Conservation (phyloP, 2,888 invertebrate genomes). For the Ichneumoninae sp. region DNA sequence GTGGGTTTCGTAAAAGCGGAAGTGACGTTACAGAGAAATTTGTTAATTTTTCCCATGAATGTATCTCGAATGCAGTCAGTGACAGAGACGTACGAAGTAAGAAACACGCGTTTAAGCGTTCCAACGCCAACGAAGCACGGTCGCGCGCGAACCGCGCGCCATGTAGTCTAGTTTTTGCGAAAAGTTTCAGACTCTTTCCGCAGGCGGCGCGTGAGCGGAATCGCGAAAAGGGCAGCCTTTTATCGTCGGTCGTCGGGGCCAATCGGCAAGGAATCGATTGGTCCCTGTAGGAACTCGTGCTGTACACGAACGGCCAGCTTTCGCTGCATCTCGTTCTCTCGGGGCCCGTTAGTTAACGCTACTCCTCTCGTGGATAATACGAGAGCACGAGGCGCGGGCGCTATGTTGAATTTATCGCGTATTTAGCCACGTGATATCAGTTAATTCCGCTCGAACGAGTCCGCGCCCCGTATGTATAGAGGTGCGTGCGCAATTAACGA, state of each 20-base stretch:
- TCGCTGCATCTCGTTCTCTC: constrained; percentile 47
- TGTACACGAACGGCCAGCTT: constrained; percentile 55
- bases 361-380: constrained; percentile 48
- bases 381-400: constrained; percentile 24
- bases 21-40: no score
- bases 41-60: background rate
- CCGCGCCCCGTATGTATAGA: constrained; percentile 72
- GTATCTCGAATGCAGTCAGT: background rate
- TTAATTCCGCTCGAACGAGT: constrained; percentile 73
- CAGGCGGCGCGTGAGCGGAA: constrained; percentile 21
- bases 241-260: constrained; percentile 14
- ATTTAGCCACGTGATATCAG: constrained; percentile 75
- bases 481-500: constrained; percentile 81
- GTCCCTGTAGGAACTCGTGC: constrained; percentile 56
- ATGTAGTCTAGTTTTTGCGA: background rate
- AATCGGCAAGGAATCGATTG: constrained; percentile 52
- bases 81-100: background rate
- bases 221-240: constrained; percentile 18
- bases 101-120: background rate
- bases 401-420: constrained; percentile 72
- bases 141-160: no score
- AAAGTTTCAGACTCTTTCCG: background rate
- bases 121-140: no score
- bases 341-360: constrained; percentile 61
- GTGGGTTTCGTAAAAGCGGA: no score